Conservation (phyloP, 2,113 vertebrate species). For the Sorex fumeus region DNA sequence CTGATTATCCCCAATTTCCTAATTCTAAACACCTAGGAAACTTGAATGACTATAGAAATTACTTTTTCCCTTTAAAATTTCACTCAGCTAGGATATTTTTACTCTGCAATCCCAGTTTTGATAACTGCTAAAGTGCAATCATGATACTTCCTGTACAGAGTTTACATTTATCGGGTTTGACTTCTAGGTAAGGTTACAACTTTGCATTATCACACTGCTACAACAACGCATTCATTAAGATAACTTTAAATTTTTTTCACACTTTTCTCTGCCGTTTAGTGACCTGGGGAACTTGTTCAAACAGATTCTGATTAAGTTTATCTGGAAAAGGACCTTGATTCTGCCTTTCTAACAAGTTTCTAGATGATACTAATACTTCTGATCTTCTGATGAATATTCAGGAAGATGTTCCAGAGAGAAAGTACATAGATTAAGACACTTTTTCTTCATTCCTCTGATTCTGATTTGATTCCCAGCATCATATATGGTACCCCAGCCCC, state of each 20-base stretch:
- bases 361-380: neutral
- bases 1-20: constrained; percentile 73
- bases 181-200: neutral
- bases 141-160: constrained; percentile 55
- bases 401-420: neutral
- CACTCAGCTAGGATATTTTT: constrained; percentile 63
- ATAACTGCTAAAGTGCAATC: constrained; percentile 14
- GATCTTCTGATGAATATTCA: neutral
- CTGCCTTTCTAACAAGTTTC: neutral
- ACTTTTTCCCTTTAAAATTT: constrained; percentile 63
- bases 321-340: neutral
- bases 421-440: too few relatives aligned
- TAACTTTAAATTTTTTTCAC: neutral
- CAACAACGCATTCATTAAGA: neutral
- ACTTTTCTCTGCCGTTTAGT: neutral
- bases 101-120: constrained; percentile 44
- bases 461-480: too few relatives aligned
- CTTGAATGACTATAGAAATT: constrained; percentile 73
- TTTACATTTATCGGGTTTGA: neutral
- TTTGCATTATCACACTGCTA: constrained; percentile 19
- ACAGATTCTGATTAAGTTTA: neutral
- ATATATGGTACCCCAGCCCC: too few relatives aligned
- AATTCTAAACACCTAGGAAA: constrained; percentile 76
- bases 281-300: neutral
- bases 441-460: too few relatives aligned